phyloP scores from a whole-genome alignment of 2,797 vertebrate genomes.

The Labeo calbasu region DNA sequence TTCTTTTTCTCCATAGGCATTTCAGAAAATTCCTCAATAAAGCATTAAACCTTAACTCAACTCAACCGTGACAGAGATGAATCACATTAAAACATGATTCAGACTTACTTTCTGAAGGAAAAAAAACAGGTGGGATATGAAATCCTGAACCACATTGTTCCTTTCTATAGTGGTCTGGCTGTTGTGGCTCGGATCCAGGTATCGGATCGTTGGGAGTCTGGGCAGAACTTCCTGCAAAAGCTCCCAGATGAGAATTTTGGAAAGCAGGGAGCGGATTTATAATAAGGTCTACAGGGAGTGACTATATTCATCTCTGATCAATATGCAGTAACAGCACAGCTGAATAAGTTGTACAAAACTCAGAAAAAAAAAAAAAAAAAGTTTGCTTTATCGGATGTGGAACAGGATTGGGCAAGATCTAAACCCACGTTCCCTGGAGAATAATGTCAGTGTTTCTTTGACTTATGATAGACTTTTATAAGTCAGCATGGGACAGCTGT shows the following conservation, averaged over 20 bases:
- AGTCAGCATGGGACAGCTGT: background rate
- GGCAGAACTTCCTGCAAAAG: constrained; percentile 16
- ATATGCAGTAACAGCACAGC: constrained; percentile 34
- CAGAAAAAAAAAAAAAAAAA: constrained; percentile 30
- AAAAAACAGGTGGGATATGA: background rate
- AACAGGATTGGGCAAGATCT: background rate
- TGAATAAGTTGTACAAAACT: constrained; percentile 18
- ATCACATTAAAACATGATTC: background rate
- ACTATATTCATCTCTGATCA: constrained; percentile 40
- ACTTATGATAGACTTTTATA: background rate
- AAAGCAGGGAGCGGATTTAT: background rate
- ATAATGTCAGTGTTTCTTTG: background rate
- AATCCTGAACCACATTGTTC: background rate
- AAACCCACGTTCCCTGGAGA: background rate
- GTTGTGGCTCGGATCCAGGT: constrained; percentile 24
- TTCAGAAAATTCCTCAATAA: background rate
- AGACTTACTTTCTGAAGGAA: background rate
- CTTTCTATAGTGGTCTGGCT: background rate
- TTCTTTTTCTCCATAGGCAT: background rate
- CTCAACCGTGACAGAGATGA: background rate
- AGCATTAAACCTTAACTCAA: background rate
- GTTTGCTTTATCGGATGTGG: background rate
- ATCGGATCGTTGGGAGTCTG: constrained; percentile 22
- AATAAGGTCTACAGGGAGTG: constrained; percentile 21
- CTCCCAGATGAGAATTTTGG: constrained; percentile 16